Evolutionary conservation across 2,797 vertebrate genomes (phyloP), one percentile per base, ranked within the genome.

Genomic region (Sebastes hubbsi): DNA sequence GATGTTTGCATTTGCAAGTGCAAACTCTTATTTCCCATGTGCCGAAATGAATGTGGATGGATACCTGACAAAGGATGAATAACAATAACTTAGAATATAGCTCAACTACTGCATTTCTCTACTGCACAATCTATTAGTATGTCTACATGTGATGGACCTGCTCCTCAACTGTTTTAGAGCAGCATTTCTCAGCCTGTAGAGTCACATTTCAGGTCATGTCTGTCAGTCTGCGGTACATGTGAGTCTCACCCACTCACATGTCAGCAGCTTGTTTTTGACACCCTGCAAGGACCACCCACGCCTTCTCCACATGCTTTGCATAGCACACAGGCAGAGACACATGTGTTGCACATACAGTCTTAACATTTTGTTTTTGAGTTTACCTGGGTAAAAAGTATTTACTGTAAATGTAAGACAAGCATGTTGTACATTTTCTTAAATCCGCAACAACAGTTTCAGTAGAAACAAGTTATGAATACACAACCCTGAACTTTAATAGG

Each of bases 191-290:
- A 36, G 32, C 8, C 29, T 7, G 60, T 2, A 36, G 75, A 65
- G 56, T 83, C 80, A 68, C 12, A 65, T 77, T 75, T 72, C 75
- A 77, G 42, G 14, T 59, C 65, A 20, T 27, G 67, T 76, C 36
- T 38, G 36, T 60, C 54, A 61, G 42, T 16, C 63, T 38, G 24
- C 13, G 7, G 32, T 8, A 25, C 62, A 74, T 38, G 60, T 55
- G 62, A 80, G 52, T 59, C 46, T 58, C 29, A 60, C 42, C 54
- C 54, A 69, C 71, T 86, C 77, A 81, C 54, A 83, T 77, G 69
- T 59, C 60, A 67, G 59, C 29, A 25, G 22, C 67, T 82, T 86
- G 70, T 83, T 83, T 70, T 74, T 66, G 55, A 54, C 63, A 78
- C 67, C 24, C 25, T 49, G 10, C 20, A 20, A 2, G 34, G 55